Evolutionary conservation across 1,140 invertebrate species (phyloP).

Genomic region (Liolophura sinensis): DNA sequence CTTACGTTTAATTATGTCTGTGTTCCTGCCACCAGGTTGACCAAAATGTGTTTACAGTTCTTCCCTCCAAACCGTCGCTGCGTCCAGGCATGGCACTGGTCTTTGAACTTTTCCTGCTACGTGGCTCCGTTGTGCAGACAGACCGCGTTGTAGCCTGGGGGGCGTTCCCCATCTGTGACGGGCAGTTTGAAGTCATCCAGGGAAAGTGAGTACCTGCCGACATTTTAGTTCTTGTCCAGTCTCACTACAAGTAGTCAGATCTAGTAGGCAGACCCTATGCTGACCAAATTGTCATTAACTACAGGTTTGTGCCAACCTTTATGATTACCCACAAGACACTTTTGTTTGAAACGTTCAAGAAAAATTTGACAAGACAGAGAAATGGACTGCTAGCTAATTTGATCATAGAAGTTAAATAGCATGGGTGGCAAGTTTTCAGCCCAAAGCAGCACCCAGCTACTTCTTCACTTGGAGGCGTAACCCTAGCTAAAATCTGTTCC

Average conservation of each 20-base stretch:
- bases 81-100: constrained; percentile 50
- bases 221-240: neutral
- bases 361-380: no score
- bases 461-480: no score
- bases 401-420: no score
- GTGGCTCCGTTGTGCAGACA: constrained; percentile 45
- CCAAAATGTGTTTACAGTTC: constrained; percentile 52
- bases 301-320: no score
- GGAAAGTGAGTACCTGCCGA: constrained; percentile 46
- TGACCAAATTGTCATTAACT: neutral
- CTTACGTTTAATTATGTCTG: neutral
- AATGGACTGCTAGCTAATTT: no score
- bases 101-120: constrained; percentile 52
- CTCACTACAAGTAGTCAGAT: no score
- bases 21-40: constrained; percentile 36
- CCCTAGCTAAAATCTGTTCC: no score
- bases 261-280: neutral
- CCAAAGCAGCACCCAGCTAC: no score
- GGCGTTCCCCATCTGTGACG: constrained; percentile 52
- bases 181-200: constrained; percentile 52
- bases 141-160: constrained; percentile 53
- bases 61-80: constrained; percentile 46
- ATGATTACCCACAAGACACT: no score
- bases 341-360: no score
- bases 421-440: no score